These are phyloP conservation scores for Erebia palarica DNA, from an alignment of 2,888 invertebrate species.

Conservation along the genomic window DNA sequence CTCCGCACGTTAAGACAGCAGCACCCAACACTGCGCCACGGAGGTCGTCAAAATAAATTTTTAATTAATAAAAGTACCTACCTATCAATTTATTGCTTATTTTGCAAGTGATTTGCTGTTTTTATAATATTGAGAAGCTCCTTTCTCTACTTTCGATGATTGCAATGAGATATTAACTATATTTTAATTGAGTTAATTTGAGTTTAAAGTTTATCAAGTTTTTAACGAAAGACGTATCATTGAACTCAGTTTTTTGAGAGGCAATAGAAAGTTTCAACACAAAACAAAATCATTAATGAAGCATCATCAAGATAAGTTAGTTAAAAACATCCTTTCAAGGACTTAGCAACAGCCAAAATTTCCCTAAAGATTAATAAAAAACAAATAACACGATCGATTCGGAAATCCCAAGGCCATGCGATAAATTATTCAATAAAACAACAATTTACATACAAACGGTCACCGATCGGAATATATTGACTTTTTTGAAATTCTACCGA, in stretches of 20 bases:
- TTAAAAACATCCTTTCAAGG: too few relatives aligned
- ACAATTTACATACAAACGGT: constrained; percentile 39
- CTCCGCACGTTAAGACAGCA: too few relatives aligned
- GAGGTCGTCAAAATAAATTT: too few relatives aligned
- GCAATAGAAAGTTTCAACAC: background rate
- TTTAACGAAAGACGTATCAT: background rate
- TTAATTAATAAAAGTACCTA: too few relatives aligned
- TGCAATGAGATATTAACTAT: background rate
- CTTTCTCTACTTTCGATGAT: too few relatives aligned
- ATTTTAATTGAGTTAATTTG: background rate
- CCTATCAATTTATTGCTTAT: too few relatives aligned
- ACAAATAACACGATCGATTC: background rate
- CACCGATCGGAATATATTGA: constrained; percentile 36
- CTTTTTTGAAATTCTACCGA: constrained; percentile 18
- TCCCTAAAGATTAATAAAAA: constrained; percentile 2
- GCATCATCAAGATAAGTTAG: background rate
- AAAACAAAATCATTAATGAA: background rate
- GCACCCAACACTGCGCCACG: too few relatives aligned
- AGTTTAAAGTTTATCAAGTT: background rate
- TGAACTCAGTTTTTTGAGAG: background rate
- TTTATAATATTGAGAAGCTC: too few relatives aligned
- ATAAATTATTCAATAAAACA: constrained; percentile 6
- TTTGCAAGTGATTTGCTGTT: too few relatives aligned
- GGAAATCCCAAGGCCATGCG: background rate
- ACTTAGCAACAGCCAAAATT: constrained; percentile 2